Evolutionary conservation across 2,113 vertebrate species (phyloP), one percentile per base, ranked within the genome.

Genomic region (Larimichthys polyactis): DNA sequence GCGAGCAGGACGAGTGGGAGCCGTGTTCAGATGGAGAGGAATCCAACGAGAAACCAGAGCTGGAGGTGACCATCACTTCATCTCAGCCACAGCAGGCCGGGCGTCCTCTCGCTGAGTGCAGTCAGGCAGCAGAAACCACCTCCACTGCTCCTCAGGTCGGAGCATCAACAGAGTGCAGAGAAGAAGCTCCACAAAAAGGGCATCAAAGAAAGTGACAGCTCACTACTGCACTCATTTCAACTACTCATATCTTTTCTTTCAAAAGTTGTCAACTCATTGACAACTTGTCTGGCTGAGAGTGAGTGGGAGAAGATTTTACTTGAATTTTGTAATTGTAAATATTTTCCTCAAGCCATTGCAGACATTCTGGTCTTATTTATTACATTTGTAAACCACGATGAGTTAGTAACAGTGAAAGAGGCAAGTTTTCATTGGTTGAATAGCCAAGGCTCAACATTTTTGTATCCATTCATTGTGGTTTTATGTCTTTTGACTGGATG

Each of bases 301-400:
- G 29, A n/a, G 44, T n/a, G 51, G 73, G n/a, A 71, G n/a, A 74
- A 66, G 58, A 57, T 92, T 91, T 92, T 90, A 93, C 90, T 93
- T 93, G 92, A 92, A 93, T 90, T 96, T 90, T 94, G 71, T 88
- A 89, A 86, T 81, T 90, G 86, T 89, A 83, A 89, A 91, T 90
- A 89, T 75, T 85, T 76, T 84, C 77, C 66, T 78, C 17, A 27
- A 74, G 78, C 78, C 71, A 65, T 81, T 71, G 36, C 58, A 81
- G 69, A 87, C 27, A 32, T 90, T 87, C 1, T 68, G 65, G 51
- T 89, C 84, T 94, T 96, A 97, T 96, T 97, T 97, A 97, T 97
- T 96, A 94, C 87, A 92, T 95, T 95, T 95, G 91, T 94, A 95
- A 96, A 90, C 85, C 89, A 86, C 69, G 65, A 81, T 51, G 63